Evolutionary conservation across 2,888 invertebrate species (phyloP), one percentile per base, ranked within the genome.

Genomic region (Stictocephala bisonia): DNA sequence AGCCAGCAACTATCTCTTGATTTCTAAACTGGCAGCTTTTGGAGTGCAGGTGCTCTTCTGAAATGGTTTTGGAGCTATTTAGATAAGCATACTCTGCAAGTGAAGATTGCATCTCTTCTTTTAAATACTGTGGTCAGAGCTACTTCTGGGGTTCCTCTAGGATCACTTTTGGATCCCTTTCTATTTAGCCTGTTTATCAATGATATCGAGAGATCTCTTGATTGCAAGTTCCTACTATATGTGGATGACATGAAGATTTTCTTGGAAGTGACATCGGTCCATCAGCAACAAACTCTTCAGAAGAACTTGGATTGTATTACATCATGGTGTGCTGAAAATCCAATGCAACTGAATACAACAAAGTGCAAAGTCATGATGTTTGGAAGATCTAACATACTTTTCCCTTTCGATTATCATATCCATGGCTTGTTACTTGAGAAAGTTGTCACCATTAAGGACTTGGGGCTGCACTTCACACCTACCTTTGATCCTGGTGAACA

Each of bases 151-250:
- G 64, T 18, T 2, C 31, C 41, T 7, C 40, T 6, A 18, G 64
- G 64, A 13, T 40, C 64, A 35, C 56, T 56, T 22, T 40, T 64
- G 20, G 64, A 40, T 22, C 64, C 64, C 35, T 64, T 64, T 40
- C 64, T 64, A 4, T 64, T 64, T 40, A 40, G 64, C 18, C 35
- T 64, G 4, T 41, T 64, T 40, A 40, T 35, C 3, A 64, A 64
- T 64, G 64, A 31, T 20, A 64, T 64, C 20, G 64, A 40, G 3
- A 40, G n/a, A n/a, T 64, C 40, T 6, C 24, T 64, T 13, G 24
- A 35, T 13, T 35, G 11, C 22, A 35, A 18, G 35, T 56, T 56
- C 29, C 56, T 56, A n/a, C 64, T 64, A 3, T 64, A 35, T 18
- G 64, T 22, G 3, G 64, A 64, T 64, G 40, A 64, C 20, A 40